Base-by-base conservation (phyloP, 1,140 invertebrate genomes). In the Drosophila arawakana region DNA sequence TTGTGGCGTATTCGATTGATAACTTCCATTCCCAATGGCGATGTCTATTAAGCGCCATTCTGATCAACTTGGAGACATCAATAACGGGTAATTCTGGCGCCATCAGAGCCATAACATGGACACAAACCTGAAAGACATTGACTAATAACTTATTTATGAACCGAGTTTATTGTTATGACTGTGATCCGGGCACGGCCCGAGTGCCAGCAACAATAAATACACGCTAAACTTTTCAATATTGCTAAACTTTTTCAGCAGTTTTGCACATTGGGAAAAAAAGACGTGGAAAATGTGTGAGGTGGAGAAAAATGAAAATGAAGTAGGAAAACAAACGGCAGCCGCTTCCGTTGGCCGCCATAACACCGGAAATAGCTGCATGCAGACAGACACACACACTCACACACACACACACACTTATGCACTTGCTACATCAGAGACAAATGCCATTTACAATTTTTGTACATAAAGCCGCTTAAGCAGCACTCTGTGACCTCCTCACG, bases 131-230 rank as follows among this genome's bases (percentile, higher is more conserved):
- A 70, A 75, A 55, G 77, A 80, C 70, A 76, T 78, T 76, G 82
- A 78, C 82, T 81, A 85, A 86, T 86, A 86, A 85, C 82, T 81
- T 85, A 85, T 85, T 86, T 86, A 85, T 85, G 79, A 78, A 86
- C 47, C 68, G 25, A 34, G 71, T 86, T 85, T 85, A 86, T 79
- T 86, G 82, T 86, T 85, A 79, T 85, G 81, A 61, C 81, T 68
- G 67, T 68, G 62, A 61, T 49, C 46, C 63, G 18, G 30, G 21
- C 69, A 61, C 13, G 11, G 41, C 39, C 47, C 62, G 9, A 30
- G 6, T 47, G 39, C 10, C 30, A 52, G 44, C 81, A 76, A 69
- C 63, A 74, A 74, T 74, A 85, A 84, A 85, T 76, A 84, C 80
- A 67, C 65, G 75, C 82, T 76, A 73, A 85, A 79, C 76, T 85